Conservation (phyloP, 1,140 invertebrate genomes). For the Drosophila obscura region DNA sequence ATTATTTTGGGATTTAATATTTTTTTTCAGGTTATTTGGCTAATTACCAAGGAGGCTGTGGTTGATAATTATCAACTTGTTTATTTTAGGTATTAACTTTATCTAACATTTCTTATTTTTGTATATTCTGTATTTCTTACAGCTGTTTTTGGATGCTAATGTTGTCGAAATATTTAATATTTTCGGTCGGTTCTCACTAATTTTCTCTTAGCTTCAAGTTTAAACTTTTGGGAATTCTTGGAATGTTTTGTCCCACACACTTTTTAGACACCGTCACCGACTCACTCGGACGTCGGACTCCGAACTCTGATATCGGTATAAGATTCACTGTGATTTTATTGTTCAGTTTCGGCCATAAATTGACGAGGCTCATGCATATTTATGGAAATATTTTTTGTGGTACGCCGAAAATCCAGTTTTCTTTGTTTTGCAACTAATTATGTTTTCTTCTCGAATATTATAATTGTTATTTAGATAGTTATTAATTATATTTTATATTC, state of each 20-base stretch:
- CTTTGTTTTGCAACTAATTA: constrained; percentile 46
- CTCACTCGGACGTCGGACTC: constrained; percentile 1
- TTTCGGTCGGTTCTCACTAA: neutral
- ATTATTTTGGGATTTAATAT: too few relatives aligned
- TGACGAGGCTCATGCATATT: constrained; percentile 40
- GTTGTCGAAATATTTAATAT: neutral
- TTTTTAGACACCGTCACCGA: constrained; percentile 5
- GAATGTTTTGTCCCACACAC: constrained; percentile 26
- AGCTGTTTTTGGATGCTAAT: too few relatives aligned
- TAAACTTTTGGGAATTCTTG: neutral
- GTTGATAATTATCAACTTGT: constrained; percentile 9
- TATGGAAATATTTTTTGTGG: constrained; percentile 28
- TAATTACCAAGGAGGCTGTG: constrained; percentile 22
- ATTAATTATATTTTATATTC: constrained; percentile 23
- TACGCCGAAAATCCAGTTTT: constrained; percentile 40
- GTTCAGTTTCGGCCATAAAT: constrained; percentile 42
- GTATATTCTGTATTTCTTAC: neutral
- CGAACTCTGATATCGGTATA: too few relatives aligned
- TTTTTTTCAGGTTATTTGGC: constrained; percentile 3
- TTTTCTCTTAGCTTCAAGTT: neutral
- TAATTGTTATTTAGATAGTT: constrained; percentile 20
- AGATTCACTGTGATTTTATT: constrained; percentile 26
- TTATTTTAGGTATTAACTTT: neutral
- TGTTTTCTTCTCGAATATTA: constrained; percentile 40
- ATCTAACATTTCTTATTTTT: neutral